These are phyloP conservation scores for Agrilus planipennis DNA, from an alignment of 1,140 invertebrate species.

Conservation along the genomic window DNA sequence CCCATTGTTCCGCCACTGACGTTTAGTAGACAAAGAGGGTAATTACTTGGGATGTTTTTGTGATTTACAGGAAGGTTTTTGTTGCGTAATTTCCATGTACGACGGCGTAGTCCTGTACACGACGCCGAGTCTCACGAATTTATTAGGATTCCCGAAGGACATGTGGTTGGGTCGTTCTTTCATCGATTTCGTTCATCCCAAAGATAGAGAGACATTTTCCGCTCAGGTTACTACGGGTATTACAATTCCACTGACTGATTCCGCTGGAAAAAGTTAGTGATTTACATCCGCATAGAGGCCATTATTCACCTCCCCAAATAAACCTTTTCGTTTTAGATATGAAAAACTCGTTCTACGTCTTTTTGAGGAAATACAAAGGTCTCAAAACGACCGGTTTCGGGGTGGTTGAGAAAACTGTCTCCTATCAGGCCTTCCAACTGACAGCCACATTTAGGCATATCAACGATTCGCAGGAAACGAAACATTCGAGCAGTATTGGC, in stretches of 20 bases:
- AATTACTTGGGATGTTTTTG: too few species aligned
- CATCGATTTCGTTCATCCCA: conserved; percentile 73
- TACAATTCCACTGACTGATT: conserved; percentile 38
- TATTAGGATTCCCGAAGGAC: conserved; percentile 69
- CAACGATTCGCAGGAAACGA: conserved; percentile 30
- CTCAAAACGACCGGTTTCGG: conserved; percentile 44
- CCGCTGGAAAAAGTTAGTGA: conserved; percentile 27
- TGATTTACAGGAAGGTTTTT: conserved; percentile 57
- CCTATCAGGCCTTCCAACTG: conserved; percentile 62
- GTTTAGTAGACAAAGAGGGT: too few species aligned
- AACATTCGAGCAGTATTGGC: conserved; percentile 32
- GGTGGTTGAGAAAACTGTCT: conserved; percentile 45
- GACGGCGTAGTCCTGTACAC: conserved; percentile 70
- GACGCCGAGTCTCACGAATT: conserved; percentile 52
- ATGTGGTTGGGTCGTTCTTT: conserved; percentile 78
- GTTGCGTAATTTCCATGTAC: conserved; percentile 67
- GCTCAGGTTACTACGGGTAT: conserved; percentile 42
- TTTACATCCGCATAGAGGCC: conserved; percentile 11
- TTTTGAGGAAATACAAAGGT: conserved; percentile 41
- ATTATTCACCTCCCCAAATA: background rate
- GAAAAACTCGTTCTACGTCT: conserved; percentile 35
- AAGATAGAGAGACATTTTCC: conserved; percentile 47
- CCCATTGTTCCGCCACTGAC: too few species aligned
- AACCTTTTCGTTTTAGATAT: conserved; percentile 19
- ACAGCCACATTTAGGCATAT: conserved; percentile 55